Percentiles rank a stretch among this genome's conserved stretches.
Evolutionary conservation across 1,140 invertebrate genomes (phyloP).

Genomic region (Drosophila nikananu): DNA sequence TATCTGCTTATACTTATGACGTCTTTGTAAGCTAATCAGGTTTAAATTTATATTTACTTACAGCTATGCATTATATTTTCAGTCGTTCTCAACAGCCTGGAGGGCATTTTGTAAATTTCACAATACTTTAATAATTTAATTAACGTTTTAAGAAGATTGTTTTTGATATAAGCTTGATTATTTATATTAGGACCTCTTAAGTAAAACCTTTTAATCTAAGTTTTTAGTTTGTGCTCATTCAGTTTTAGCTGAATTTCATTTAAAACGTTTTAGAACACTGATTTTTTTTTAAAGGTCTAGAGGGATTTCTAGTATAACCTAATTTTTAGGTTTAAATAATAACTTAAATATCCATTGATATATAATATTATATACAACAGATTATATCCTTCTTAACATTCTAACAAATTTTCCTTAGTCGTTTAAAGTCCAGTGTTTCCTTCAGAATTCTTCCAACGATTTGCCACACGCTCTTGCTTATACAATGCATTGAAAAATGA

Average conservation of each 20-base stretch:
- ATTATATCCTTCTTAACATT: neutral
- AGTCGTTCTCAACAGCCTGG: neutral
- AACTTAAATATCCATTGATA: too few relatives aligned
- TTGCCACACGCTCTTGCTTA: conserved; percentile 32
- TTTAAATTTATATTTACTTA: neutral
- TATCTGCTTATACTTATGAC: neutral
- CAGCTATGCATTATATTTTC: neutral
- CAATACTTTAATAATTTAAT: neutral
- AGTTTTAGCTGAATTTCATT: too few relatives aligned
- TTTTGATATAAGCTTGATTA: too few relatives aligned
- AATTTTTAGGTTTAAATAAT: too few relatives aligned
- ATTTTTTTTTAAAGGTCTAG: too few relatives aligned
- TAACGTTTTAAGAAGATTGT: too few relatives aligned
- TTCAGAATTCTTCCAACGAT: conserved; percentile 1
- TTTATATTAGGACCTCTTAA: too few relatives aligned
- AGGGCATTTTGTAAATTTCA: neutral
- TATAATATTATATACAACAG: too few relatives aligned
- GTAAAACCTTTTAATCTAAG: too few relatives aligned
- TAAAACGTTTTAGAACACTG: too few relatives aligned
- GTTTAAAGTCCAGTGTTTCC: neutral
- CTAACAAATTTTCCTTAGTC: neutral
- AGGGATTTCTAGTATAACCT: too few relatives aligned
- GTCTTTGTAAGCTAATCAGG: neutral
- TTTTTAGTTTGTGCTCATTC: too few relatives aligned
- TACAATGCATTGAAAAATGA: conserved; percentile 57